Evolutionary conservation across 2,888 invertebrate genomes (phyloP), one percentile per base, ranked within the genome.

Genomic region (Coelopa pilipes): DNA sequence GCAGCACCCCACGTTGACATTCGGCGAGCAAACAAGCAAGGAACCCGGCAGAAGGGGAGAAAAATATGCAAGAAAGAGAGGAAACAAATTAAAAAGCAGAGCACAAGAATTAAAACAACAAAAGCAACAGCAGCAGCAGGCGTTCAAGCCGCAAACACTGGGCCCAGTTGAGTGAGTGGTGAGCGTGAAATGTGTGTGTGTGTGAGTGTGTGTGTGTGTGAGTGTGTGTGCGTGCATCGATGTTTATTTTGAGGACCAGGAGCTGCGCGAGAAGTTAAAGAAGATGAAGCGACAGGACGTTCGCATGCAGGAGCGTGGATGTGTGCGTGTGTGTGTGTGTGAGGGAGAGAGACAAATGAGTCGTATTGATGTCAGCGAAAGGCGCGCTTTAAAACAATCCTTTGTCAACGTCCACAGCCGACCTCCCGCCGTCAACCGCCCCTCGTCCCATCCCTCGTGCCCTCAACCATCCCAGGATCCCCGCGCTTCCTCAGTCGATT

Each of bases 331-430:
- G 66, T 49, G 13, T 13, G 13, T 24, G 49, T 66, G 66, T 66
- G 66, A 19, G n/a, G 11, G 34, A 12, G 19, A n/a, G 47, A 70
- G 70, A 70, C 62, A 70, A 70, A 70, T 70, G 70, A 70, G 50
- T 62, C 62, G 45, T 50, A 63, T 62, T 70, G 70, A 70, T 70
- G 70, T 70, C 70, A 70, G 62, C 50, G 53, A 70, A 70, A 70
- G 62, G 70, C 70, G 50, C 50, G 63, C 57, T 69, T 69, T 69
- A 57, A 69, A 69, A 69, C 46, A 69, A 69, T 69, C 69, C 57
- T 69, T 45, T 7, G 10, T n/a, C 69, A 45, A 34, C 10, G 57
- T 17, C 49, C 15, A 46, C 34, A 55, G 15, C 55, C 7, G 67
- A 34, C n/a, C n/a, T 59, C 21, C 57, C 21, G 57, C 57, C 17